Conservation (phyloP, 2,113 vertebrate species). For the Semicossyphus pulcher region DNA sequence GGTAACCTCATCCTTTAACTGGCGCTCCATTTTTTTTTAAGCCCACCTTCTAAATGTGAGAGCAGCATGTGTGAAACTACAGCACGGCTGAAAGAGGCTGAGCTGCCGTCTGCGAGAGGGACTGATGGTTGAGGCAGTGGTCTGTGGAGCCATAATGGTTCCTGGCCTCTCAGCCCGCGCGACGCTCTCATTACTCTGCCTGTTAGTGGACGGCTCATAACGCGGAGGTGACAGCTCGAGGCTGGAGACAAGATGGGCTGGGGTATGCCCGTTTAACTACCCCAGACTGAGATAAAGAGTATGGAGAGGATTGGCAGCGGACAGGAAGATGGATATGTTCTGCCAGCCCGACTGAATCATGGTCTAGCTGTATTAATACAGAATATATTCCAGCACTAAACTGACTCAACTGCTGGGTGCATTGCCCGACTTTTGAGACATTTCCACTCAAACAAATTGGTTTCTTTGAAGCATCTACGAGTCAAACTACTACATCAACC, state of each 20-base stretch:
- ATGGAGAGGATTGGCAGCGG: slow-evolving; percentile 20
- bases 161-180: slow-evolving; percentile 41
- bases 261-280: slow-evolving; percentile 49
- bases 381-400: neutral
- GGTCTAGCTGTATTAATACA: neutral
- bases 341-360: slow-evolving; percentile 40
- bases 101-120: slow-evolving; percentile 15
- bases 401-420: too few relatives aligned
- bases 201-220: slow-evolving; percentile 52
- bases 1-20: too few relatives aligned
- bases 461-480: too few relatives aligned
- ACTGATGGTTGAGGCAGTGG: slow-evolving; percentile 49
- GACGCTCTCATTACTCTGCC: slow-evolving; percentile 53
- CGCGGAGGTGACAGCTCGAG: slow-evolving; percentile 50
- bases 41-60: slow-evolving; percentile 6
- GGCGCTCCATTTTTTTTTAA: neutral
- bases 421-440: too few relatives aligned
- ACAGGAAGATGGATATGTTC: slow-evolving; percentile 49
- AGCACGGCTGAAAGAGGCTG: slow-evolving; percentile 3
- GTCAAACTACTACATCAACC: too few relatives aligned
- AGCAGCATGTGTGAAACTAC: slow-evolving; percentile 14
- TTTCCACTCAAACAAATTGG: too few relatives aligned
- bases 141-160: slow-evolving; percentile 43
- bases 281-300: slow-evolving; percentile 37
- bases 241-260: slow-evolving; percentile 46